phyloP scores from a whole-genome alignment of 2,888 invertebrate genomes.

The Apodemia mormo region DNA sequence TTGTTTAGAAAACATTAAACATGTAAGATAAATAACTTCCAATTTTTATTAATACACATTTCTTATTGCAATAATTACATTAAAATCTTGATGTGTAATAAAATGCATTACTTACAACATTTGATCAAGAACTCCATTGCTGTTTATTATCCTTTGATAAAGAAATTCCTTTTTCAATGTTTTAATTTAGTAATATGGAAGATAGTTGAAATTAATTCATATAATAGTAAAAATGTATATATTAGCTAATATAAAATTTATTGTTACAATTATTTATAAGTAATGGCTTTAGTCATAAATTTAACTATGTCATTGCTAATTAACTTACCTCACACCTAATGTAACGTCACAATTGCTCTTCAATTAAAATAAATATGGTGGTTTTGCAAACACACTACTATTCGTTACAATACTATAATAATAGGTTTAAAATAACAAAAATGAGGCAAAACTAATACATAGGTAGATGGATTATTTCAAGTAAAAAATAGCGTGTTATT shows the following conservation, averaged over 20 bases:
- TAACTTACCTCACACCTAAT: conserved; percentile 9
- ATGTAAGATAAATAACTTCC: conserved; percentile 44
- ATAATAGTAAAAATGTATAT: not conserved
- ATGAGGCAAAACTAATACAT: conserved; percentile 14
- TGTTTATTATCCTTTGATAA: not conserved
- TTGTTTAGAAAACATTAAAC: not conserved
- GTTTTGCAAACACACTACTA: conserved; percentile 1
- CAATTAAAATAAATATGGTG: not conserved
- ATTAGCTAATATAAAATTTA: conserved; percentile 9
- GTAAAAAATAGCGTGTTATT: not conserved
- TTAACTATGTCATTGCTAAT: conserved; percentile 1
- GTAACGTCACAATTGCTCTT: conserved; percentile 12
- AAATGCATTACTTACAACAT: conserved; percentile 12
- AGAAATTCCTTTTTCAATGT: not conserved
- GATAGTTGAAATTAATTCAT: not conserved
- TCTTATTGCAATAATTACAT: conserved; percentile 66
- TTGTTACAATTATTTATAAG: conserved; percentile 6
- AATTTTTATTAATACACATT: conserved; percentile 51
- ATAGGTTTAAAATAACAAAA: conserved; percentile 2
- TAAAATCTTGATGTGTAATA: conserved; percentile 48
- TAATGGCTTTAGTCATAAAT: conserved; percentile 2
- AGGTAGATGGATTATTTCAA: not conserved
- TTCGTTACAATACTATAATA: conserved; percentile 1
- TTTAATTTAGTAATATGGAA: not conserved
- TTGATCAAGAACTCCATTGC: not conserved